phyloP scores from a whole-genome alignment of 2,113 vertebrate genomes.

The Nerophis ophidion region DNA sequence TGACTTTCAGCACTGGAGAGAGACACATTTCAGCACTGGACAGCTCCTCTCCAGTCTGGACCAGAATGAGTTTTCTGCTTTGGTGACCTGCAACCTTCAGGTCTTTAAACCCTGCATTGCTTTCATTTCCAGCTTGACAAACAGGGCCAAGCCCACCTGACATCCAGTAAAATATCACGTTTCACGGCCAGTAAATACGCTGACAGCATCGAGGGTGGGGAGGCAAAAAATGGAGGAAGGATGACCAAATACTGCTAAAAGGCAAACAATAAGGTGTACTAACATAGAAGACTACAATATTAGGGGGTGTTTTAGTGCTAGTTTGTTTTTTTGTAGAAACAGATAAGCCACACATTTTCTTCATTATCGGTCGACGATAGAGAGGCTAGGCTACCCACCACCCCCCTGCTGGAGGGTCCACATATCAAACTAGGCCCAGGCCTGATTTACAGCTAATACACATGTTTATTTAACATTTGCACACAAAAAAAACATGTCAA shows the following conservation, averaged over 20 bases:
- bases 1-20: constrained; percentile 52
- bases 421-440: constrained; percentile 55
- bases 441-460: constrained; percentile 32
- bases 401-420: constrained; percentile 47
- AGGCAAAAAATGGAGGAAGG: constrained; percentile 1
- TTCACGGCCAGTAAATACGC: constrained; percentile 32
- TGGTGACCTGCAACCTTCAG: constrained; percentile 3
- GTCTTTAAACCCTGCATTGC: neutral
- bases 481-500: constrained; percentile 9
- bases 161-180: constrained; percentile 20
- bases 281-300: neutral
- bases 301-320: too few relatives aligned
- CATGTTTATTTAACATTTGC: neutral
- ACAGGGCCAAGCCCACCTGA: neutral
- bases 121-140: neutral
- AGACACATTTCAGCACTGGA: constrained; percentile 62
- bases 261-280: too few relatives aligned
- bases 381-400: constrained; percentile 59
- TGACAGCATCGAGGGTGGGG: constrained; percentile 35
- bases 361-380: constrained; percentile 41
- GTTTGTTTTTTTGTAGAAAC: neutral
- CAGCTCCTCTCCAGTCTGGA: constrained; percentile 42
- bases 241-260: neutral
- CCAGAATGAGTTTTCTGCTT: constrained; percentile 4
- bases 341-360: neutral